Conservation (phyloP, 1,140 invertebrate species). For the Zaprionus taronus region DNA sequence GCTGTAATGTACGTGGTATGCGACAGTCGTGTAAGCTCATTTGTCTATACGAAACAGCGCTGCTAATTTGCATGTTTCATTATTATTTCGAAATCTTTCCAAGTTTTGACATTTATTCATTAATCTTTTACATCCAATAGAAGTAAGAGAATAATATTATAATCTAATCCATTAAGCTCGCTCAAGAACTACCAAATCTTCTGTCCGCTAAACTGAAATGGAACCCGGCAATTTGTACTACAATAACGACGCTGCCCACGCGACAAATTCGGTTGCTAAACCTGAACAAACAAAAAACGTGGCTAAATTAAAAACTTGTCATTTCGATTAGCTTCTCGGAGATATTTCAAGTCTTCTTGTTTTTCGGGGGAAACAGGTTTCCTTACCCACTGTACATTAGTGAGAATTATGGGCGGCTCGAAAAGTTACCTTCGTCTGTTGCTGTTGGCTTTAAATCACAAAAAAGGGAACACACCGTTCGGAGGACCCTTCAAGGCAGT, state of each 20-base stretch:
- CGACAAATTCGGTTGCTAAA: conserved; percentile 47
- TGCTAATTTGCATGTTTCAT: conserved; percentile 3
- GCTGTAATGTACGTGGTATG: background rate
- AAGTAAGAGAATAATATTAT: conserved; percentile 8
- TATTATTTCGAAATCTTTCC: conserved; percentile 24
- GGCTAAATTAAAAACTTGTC: conserved; percentile 73
- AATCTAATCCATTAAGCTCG: conserved; percentile 22
- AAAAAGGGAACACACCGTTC: conserved; percentile 18
- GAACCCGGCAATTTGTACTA: conserved; percentile 44
- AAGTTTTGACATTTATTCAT: conserved; percentile 32
- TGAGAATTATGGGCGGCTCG: conserved; percentile 47
- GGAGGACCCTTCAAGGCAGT: conserved; percentile 18
- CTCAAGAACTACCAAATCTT: conserved; percentile 1
- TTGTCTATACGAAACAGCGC: background rate
- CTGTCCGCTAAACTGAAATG: conserved; percentile 18
- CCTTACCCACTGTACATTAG: conserved; percentile 35
- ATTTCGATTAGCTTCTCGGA: conserved; percentile 63
- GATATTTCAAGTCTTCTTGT: conserved; percentile 1
- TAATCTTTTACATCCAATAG: conserved; percentile 20
- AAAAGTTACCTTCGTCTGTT: conserved; percentile 19
- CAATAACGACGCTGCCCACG: conserved; percentile 34
- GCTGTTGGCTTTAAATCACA: conserved; percentile 43
- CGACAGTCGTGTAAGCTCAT: background rate
- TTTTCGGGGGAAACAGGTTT: conserved; percentile 33
- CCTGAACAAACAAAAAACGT: conserved; percentile 52